Base-by-base conservation (phyloP, 1,140 invertebrate species). In the Apolygus lucorum region DNA sequence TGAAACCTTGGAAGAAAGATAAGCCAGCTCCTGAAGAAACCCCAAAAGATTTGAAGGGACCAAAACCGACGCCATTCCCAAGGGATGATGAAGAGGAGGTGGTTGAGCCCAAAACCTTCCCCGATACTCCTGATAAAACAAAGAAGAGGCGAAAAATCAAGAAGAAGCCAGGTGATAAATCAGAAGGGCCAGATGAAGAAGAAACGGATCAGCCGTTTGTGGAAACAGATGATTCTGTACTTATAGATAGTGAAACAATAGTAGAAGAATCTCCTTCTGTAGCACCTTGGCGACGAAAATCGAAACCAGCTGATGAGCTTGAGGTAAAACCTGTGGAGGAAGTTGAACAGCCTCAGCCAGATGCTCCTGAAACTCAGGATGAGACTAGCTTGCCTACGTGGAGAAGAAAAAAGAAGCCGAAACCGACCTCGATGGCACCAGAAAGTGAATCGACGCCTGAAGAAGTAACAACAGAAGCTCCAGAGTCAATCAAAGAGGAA, bases 31-130 rank as follows among this genome's bases (percentile, higher is more conserved):
- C 70, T 62, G 71, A 73, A n/a, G 67, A 70, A 27, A 42, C 64
- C 42, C 72, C 71, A 21, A 74, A 76, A 73, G 68, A 69, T 8
- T 11, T 49, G 64, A 59, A 34, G 59, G 42, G 72, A 67, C 27
- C 63, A 69, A 62, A 49, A 63, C 59, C 67, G 26, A 65, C 82
- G 76, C 76, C 78, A 8, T 76, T 79, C 72, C 76, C 79, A 13
- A 72, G 78, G 67, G 76, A 80, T 49, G 78, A 81, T 68, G 75
- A 72, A 22, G 69, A 71, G n/a, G 52, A 74, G 62, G 71, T 72
- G 65, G 70, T 73, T 54, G 65, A 74, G 52, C 11, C 54, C 11
- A 11, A 4, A 13, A 11, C 2, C 29, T 17, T 59, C 4, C 8
- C 2, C 4, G 54, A 59, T 4, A 24, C 54, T 11, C 68, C 29